These are phyloP conservation scores for Luperina nickerlii DNA, from an alignment of 2,888 invertebrate genomes.

Conservation along the genomic window DNA sequence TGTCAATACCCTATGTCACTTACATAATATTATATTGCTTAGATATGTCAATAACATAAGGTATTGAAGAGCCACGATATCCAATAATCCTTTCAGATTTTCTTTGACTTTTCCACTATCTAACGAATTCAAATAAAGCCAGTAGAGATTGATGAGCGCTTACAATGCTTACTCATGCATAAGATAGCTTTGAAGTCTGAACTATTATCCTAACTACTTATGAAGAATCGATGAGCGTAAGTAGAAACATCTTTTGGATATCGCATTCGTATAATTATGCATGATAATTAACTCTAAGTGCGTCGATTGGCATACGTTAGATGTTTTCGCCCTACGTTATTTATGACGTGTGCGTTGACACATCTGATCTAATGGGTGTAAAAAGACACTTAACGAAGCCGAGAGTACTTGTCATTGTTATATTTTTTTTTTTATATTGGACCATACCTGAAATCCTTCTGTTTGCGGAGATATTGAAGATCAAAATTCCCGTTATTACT, in stretches of 20 bases:
- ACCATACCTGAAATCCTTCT: too few species aligned
- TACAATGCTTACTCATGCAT: slow-evolving; percentile 7
- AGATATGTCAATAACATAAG: neutral
- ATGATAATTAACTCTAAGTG: neutral
- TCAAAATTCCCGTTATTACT: too few species aligned
- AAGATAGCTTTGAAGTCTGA: slow-evolving; percentile 13
- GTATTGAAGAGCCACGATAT: neutral
- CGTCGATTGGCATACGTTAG: neutral
- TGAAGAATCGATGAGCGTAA: slow-evolving; percentile 1
- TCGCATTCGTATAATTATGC: neutral
- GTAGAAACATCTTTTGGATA: neutral
- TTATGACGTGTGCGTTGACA: neutral
- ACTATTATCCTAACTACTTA: slow-evolving; percentile 5
- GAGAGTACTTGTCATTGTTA: neutral
- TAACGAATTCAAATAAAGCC: neutral
- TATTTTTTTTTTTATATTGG: too few species aligned
- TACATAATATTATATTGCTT: neutral
- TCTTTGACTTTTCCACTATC: slow-evolving; percentile 9
- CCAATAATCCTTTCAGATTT: slow-evolving; percentile 8
- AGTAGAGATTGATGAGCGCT: slow-evolving; percentile 9
- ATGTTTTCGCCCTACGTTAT: neutral
- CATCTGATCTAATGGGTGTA: neutral
- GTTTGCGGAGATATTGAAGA: too few species aligned
- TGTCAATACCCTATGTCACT: neutral
- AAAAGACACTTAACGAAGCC: too few species aligned